Evolutionary conservation across 2,888 invertebrate genomes (phyloP).

Genomic region (Stenichneumon culpator): DNA sequence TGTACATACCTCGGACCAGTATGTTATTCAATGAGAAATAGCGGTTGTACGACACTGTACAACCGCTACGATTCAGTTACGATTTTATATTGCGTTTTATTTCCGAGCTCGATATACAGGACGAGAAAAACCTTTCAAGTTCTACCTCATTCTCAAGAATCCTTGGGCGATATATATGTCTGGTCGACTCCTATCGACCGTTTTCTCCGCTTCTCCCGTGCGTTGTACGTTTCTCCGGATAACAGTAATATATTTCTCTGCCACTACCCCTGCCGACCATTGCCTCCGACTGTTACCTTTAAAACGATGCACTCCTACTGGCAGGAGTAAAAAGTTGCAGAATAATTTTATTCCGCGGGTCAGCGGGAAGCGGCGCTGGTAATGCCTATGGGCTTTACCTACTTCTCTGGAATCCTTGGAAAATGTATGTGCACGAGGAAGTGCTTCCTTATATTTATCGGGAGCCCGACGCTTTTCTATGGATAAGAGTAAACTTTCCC

Average conservation of each 20-base stretch:
- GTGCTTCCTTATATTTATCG: not conserved
- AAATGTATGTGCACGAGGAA: slow-evolving; percentile 3
- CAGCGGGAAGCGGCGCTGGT: not conserved
- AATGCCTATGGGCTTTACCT: slow-evolving; percentile 13
- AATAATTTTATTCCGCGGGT: not conserved
- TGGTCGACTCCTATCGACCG: slow-evolving; percentile 21
- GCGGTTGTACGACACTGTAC: not conserved
- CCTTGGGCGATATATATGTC: slow-evolving; percentile 22
- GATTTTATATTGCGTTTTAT: slow-evolving; percentile 10
- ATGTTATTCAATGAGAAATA: slow-evolving; percentile 18
- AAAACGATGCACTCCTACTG: not conserved
- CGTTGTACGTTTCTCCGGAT: not conserved
- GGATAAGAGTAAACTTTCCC: not conserved
- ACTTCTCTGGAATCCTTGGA: slow-evolving; percentile 6
- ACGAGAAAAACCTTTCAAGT: slow-evolving; percentile 9
- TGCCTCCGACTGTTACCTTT: not conserved
- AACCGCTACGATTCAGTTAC: slow-evolving; percentile 11
- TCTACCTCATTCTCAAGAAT: slow-evolving; percentile 9
- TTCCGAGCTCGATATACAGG: not conserved
- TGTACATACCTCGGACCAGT: not conserved
- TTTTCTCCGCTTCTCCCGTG: slow-evolving; percentile 10
- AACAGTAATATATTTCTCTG: slow-evolving; percentile 16
- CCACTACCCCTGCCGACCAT: not conserved
- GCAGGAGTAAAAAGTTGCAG: slow-evolving; percentile 5
- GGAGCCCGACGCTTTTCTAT: not conserved